Evolutionary conservation across 2,797 vertebrate genomes (phyloP).

Genomic region (Limosa lapponica): DNA sequence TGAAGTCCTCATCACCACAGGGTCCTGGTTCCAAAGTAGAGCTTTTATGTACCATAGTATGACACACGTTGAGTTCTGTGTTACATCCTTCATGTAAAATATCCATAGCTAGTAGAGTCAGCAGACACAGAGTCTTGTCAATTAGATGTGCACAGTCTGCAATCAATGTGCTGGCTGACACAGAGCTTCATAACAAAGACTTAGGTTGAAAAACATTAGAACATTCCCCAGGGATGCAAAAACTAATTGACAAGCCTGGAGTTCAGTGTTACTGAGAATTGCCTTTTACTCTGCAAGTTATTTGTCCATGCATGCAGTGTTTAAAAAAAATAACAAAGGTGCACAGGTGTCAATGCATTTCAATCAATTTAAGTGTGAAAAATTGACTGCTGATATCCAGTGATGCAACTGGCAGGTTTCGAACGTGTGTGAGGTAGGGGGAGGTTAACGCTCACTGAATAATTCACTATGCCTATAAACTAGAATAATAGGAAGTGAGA

Average conservation of each 20-base stretch:
- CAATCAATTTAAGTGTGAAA: neutral
- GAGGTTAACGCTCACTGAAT: neutral
- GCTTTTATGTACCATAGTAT: neutral
- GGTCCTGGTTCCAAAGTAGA: neutral
- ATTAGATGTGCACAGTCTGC: neutral
- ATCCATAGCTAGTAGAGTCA: neutral
- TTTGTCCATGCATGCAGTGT: neutral
- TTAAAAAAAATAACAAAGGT: neutral
- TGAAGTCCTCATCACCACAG: neutral
- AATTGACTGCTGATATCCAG: neutral
- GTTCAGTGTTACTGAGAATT: neutral
- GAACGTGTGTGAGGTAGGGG: neutral
- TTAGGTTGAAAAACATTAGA: neutral
- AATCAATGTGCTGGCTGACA: neutral
- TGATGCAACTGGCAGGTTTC: neutral
- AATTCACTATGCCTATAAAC: neutral
- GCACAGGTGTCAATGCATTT: neutral
- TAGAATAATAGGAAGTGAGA: neutral
- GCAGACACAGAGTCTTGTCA: neutral
- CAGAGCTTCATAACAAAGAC: neutral
- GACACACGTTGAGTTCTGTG: neutral
- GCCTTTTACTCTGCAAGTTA: neutral
- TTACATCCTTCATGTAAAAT: neutral
- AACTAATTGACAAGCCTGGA: neutral
- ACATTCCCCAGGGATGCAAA: neutral